Percentiles rank a stretch among this genome's conserved stretches.
Evolutionary conservation across 2,113 vertebrate species (phyloP).

Genomic region (Cyanoliseus patagonus): DNA sequence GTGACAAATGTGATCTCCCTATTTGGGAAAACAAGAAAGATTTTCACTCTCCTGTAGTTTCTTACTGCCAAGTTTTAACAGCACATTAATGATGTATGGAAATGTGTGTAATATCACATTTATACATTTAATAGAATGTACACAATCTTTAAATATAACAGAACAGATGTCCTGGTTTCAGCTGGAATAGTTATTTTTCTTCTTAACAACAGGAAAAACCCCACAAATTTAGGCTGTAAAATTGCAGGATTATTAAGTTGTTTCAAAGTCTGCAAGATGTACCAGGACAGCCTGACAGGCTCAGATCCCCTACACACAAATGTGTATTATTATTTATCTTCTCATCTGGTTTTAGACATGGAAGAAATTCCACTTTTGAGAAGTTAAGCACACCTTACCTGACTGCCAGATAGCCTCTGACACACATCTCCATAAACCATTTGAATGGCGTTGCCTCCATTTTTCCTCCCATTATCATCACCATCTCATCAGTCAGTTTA

Average conservation of each 20-base stretch:
- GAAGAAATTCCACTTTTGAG: background rate
- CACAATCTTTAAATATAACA: background rate
- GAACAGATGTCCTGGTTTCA: background rate
- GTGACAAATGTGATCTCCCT: background rate
- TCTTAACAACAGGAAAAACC: background rate
- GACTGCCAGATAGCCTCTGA: slow-evolving; percentile 94
- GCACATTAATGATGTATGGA: background rate
- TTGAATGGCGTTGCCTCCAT: slow-evolving; percentile 99
- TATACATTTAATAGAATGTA: background rate
- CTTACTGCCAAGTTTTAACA: background rate
- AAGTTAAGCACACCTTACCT: slow-evolving; percentile 76
- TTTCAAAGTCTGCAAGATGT: background rate
- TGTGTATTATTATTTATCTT: background rate
- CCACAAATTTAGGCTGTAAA: background rate
- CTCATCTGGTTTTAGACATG: background rate
- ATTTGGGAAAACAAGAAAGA: background rate
- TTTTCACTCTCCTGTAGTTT: background rate
- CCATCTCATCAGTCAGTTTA: slow-evolving; percentile 97
- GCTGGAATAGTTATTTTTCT: background rate
- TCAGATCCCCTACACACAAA: background rate
- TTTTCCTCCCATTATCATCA: slow-evolving; percentile 99
- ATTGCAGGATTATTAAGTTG: background rate
- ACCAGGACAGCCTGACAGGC: background rate
- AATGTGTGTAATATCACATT: background rate
- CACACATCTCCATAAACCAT: slow-evolving; percentile 99